These are phyloP conservation scores for Dromaius novaehollandiae DNA, from an alignment of 2,113 vertebrate species.

Conservation along the genomic window DNA sequence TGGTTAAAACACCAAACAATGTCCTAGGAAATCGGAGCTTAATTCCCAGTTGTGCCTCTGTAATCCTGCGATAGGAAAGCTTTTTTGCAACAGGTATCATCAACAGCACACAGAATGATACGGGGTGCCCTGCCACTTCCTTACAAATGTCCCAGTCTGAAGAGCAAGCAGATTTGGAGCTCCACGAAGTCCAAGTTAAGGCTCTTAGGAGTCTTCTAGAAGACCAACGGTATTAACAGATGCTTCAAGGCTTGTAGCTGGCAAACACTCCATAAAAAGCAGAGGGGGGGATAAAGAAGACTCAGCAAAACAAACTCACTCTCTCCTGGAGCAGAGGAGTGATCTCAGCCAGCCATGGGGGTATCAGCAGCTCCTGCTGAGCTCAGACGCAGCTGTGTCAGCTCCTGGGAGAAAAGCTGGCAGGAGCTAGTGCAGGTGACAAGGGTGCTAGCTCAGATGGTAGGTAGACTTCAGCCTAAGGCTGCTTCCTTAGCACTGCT, in stretches of 20 bases:
- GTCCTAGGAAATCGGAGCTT: background rate
- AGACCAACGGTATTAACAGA: background rate
- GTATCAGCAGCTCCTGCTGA: background rate
- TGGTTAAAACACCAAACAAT: background rate
- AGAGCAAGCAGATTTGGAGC: background rate
- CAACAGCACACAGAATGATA: background rate
- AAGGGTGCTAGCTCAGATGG: background rate
- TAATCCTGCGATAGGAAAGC: background rate
- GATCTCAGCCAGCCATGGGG: background rate
- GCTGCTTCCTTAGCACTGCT: background rate
- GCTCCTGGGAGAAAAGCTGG: background rate
- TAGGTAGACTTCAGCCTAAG: background rate
- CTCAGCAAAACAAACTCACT: background rate
- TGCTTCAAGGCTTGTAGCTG: background rate
- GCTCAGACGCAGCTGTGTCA: background rate
- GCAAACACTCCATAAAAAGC: background rate
- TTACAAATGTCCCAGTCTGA: background rate
- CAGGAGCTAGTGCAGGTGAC: background rate
- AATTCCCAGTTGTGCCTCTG: background rate
- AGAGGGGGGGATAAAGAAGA: background rate
- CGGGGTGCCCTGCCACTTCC: background rate
- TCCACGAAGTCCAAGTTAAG: background rate
- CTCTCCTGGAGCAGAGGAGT: background rate
- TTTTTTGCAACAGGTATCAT: background rate
- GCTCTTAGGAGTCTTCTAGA: background rate